phyloP scores from a whole-genome alignment of 2,888 invertebrate genomes.

The Dicyrtoma fusca region DNA sequence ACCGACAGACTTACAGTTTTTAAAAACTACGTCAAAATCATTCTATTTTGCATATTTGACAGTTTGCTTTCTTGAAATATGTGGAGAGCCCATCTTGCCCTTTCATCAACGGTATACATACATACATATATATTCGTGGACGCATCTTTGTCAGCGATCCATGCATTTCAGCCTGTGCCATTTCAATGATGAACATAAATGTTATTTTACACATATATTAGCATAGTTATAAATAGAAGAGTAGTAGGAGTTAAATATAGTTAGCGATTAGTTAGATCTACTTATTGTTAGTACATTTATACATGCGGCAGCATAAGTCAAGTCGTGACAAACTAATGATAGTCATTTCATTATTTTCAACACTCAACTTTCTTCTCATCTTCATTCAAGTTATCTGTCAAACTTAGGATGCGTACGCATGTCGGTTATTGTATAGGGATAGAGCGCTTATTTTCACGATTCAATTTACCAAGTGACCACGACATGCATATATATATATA shows the following conservation, averaged over 20 bases:
- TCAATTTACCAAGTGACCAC: neutral
- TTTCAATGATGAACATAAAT: slow-evolving; percentile 9
- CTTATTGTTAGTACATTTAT: neutral
- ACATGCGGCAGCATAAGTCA: slow-evolving; percentile 15
- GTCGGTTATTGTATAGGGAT: neutral
- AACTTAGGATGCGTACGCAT: neutral
- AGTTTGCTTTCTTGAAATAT: too few relatives aligned
- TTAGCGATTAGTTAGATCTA: too few relatives aligned
- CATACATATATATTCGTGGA: neutral
- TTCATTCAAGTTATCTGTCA: slow-evolving; percentile 6
- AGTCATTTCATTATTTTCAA: slow-evolving; percentile 23
- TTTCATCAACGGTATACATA: neutral
- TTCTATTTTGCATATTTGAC: too few relatives aligned
- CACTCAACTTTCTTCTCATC: slow-evolving; percentile 16
- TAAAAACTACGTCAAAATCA: too few relatives aligned
- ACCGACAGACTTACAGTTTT: too few relatives aligned
- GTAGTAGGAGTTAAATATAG: slow-evolving; percentile 2
- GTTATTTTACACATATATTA: slow-evolving; percentile 10
- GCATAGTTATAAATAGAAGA: neutral
- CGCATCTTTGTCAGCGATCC: slow-evolving; percentile 15
- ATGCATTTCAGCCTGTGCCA: slow-evolving; percentile 17
- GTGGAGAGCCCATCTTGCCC: too few relatives aligned
- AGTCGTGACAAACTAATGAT: slow-evolving; percentile 24
- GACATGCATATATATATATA: neutral
- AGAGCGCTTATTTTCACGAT: neutral